Evolutionary conservation across 2,113 vertebrate genomes (phyloP).

Genomic region (Grallaria varia): DNA sequence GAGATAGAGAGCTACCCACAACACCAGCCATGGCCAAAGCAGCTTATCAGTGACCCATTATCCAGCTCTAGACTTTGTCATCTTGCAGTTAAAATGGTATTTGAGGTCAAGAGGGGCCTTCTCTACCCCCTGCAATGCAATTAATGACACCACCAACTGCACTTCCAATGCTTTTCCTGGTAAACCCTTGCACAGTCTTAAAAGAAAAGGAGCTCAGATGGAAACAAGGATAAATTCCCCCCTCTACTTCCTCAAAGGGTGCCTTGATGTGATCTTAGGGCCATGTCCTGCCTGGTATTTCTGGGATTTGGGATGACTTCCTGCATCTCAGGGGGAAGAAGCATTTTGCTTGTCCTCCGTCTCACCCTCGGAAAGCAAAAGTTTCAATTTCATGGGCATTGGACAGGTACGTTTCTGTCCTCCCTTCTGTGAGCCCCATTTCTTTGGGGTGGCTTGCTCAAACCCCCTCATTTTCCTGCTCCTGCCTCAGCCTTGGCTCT

Average conservation of each 20-base stretch:
- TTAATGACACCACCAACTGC: rapidly evolving
- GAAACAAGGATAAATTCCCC: not conserved
- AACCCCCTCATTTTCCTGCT: not conserved
- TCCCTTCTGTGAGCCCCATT: not conserved
- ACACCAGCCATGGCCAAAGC: rapidly evolving
- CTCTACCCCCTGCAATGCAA: not conserved
- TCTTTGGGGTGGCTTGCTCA: not conserved
- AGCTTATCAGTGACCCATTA: not conserved
- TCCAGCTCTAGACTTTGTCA: not conserved
- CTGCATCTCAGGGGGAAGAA: not conserved
- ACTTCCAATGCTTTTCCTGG: not conserved
- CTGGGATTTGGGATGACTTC: not conserved
- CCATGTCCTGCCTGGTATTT: rapidly evolving
- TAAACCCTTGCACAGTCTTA: rapidly evolving
- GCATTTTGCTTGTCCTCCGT: not conserved
- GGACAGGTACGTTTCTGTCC: not conserved
- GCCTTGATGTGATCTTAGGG: rapidly evolving
- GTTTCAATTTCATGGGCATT: rapidly evolving
- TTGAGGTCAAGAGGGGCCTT: not conserved
- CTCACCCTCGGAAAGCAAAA: not conserved
- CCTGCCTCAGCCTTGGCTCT: not conserved
- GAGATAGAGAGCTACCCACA: not conserved
- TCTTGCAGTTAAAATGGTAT: not conserved
- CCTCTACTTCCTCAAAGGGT: not conserved
- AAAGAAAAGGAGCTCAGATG: not conserved